Evolutionary conservation across 2,888 invertebrate species (phyloP).

Genomic region (Leptinotarsa rubiginosa): DNA sequence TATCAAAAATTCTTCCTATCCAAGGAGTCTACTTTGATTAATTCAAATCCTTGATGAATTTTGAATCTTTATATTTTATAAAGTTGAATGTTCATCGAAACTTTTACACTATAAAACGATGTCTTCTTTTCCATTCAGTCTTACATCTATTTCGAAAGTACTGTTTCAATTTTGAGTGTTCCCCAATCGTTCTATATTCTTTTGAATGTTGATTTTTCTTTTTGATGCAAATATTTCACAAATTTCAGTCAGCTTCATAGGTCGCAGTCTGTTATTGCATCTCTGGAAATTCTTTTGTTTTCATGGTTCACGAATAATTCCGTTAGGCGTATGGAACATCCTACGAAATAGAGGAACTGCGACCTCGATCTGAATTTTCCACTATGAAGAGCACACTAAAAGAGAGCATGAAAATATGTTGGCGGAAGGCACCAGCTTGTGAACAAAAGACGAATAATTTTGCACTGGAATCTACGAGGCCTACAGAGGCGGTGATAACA

Average conservation of each 20-base stretch:
- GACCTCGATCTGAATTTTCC: slow-evolving; percentile 16
- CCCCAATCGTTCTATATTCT: too few relatives aligned
- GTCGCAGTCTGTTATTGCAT: background rate
- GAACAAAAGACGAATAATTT: slow-evolving; percentile 16
- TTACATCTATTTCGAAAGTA: too few relatives aligned
- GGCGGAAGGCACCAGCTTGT: slow-evolving; percentile 13
- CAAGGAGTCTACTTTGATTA: too few relatives aligned
- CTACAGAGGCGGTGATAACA: slow-evolving; percentile 1
- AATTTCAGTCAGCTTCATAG: background rate
- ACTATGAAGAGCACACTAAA: slow-evolving; percentile 8
- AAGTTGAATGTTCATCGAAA: too few relatives aligned
- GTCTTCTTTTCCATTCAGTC: too few relatives aligned
- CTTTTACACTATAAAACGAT: too few relatives aligned
- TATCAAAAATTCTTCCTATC: too few relatives aligned
- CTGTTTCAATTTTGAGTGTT: too few relatives aligned
- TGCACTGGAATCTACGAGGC: background rate
- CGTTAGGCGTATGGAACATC: background rate
- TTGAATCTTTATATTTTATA: too few relatives aligned
- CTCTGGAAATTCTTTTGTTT: background rate
- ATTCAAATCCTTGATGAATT: too few relatives aligned
- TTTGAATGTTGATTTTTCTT: too few relatives aligned
- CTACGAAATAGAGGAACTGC: background rate
- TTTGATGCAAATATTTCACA: too few relatives aligned
- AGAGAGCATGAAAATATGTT: slow-evolving; percentile 14
- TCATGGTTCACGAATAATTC: background rate